Conservation (phyloP, 2,797 vertebrate species). For the Acridotheres tristis region DNA sequence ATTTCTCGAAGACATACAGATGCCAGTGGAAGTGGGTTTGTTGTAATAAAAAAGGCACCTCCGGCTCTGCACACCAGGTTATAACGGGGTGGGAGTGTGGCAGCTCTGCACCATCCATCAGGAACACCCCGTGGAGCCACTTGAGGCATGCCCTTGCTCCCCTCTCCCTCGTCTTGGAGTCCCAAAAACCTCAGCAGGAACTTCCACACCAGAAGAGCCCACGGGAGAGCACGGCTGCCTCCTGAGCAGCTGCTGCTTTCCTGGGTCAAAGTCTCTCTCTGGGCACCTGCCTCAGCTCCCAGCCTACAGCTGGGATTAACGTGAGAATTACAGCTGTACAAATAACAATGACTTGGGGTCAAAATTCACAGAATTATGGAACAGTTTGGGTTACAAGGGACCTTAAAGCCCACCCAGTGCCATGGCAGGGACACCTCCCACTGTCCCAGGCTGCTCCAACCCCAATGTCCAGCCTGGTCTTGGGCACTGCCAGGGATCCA, state of each 20-base stretch:
- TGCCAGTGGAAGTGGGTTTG: background rate
- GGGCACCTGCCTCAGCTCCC: background rate
- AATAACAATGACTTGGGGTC: background rate
- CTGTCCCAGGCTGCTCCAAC: background rate
- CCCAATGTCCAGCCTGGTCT: rapidly evolving
- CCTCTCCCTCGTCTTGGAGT: background rate
- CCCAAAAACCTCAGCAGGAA: background rate
- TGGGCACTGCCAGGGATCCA: rapidly evolving
- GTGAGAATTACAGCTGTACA: background rate
- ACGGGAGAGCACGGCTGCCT: rapidly evolving
- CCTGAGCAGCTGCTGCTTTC: background rate
- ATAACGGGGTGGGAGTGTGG: rapidly evolving
- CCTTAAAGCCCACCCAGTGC: background rate
- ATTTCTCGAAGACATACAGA: background rate
- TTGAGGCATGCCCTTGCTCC: background rate
- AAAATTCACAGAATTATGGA: background rate
- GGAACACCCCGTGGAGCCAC: background rate
- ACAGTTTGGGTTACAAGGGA: background rate
- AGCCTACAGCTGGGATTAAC: background rate
- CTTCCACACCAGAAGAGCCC: rapidly evolving
- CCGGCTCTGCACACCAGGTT: background rate
- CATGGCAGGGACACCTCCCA: background rate
- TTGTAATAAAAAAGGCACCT: background rate
- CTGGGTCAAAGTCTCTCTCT: background rate
- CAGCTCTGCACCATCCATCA: background rate